Evolutionary conservation across 2,113 vertebrate species (phyloP).

Genomic region (Acrocephalus arundinaceus): DNA sequence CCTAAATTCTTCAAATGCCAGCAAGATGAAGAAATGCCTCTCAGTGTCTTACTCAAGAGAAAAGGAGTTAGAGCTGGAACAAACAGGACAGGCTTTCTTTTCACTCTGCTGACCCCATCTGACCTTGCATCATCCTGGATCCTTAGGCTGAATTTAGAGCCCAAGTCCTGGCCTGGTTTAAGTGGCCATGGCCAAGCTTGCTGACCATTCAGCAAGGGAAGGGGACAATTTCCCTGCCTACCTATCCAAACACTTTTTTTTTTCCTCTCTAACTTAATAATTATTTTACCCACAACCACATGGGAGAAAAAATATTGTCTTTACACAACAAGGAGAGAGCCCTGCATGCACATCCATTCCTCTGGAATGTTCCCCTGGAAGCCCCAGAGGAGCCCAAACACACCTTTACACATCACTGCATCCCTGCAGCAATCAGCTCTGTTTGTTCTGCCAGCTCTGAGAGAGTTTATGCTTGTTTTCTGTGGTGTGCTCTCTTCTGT

Average conservation of each 20-base stretch:
- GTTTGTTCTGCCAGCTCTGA: not conserved
- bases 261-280: not conserved
- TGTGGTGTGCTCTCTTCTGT: not conserved
- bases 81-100: not conserved
- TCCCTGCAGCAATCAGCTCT: not conserved
- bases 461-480: not conserved
- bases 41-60: not conserved
- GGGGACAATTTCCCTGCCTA: not conserved
- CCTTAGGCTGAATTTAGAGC: not conserved
- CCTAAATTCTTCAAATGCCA: not conserved
- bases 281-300: not conserved
- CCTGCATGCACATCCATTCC: rapidly evolving
- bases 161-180: not conserved
- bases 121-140: not conserved
- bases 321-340: not conserved
- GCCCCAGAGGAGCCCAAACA: not conserved
- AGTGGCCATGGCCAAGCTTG: not conserved
- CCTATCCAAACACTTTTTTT: not conserved
- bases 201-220: not conserved
- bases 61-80: not conserved
- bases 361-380: not conserved
- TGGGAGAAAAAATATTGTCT: rapidly evolving
- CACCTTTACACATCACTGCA: not conserved
- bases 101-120: not conserved
- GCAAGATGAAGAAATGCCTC: not conserved